A percentile compares a stretch with the other conserved stretches of the same genome.
phyloP scores from a whole-genome alignment of 2,797 vertebrate genomes.

The Heterohyrax brucei region DNA sequence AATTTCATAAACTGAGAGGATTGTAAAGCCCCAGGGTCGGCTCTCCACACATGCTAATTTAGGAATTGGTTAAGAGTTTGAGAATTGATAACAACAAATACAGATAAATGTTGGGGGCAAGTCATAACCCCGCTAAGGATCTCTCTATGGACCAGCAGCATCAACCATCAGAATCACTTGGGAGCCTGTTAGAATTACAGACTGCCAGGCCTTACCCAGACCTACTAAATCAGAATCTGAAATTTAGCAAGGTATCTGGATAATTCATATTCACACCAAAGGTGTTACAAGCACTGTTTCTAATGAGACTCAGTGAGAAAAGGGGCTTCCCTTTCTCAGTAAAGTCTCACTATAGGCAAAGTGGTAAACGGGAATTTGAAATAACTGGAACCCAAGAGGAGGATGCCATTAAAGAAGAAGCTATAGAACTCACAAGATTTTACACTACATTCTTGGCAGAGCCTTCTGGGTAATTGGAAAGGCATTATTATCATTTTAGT shows the following conservation, averaged over 20 bases:
- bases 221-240: neutral
- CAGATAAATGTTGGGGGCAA: neutral
- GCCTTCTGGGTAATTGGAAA: slow-evolving; percentile 9
- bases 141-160: neutral
- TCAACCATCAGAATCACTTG: too few species aligned
- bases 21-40: too few species aligned
- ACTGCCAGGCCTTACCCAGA: neutral
- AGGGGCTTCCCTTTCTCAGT: neutral
- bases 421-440: neutral
- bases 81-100: neutral
- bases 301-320: neutral
- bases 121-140: neutral
- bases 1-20: too few species aligned
- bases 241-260: neutral
- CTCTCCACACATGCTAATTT: neutral
- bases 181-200: neutral
- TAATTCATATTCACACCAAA: neutral
- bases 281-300: neutral
- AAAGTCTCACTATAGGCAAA: neutral
- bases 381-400: neutral
- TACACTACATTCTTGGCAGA: neutral
- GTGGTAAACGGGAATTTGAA: neutral
- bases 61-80: neutral
- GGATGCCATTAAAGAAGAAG: slow-evolving; percentile 3
- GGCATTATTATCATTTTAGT: neutral